These are phyloP conservation scores for Conops quadrifasciatus DNA, from an alignment of 2,888 invertebrate genomes.

Conservation along the genomic window DNA sequence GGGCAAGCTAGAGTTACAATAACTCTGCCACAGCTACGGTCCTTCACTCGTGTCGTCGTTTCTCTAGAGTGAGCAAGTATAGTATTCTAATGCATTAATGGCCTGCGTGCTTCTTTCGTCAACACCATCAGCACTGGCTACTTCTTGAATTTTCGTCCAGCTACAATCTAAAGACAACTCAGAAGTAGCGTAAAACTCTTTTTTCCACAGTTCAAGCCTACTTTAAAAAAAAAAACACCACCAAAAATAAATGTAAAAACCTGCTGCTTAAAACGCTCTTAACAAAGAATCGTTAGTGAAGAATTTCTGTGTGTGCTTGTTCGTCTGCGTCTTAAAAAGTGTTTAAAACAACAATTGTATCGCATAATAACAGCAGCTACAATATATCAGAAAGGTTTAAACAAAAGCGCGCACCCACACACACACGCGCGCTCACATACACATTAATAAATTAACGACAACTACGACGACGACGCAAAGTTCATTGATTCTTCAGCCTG, in stretches of 20 bases:
- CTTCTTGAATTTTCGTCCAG: neutral
- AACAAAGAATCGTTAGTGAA: conserved; percentile 10
- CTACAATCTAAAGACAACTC: neutral
- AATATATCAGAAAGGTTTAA: neutral
- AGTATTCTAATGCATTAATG: too few relatives aligned
- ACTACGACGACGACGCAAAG: conserved; percentile 38
- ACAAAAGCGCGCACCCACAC: conserved; percentile 23
- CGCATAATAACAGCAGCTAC: neutral
- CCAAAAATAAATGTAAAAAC: neutral
- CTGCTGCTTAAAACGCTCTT: neutral
- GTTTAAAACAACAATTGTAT: neutral
- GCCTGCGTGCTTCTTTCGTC: too few relatives aligned
- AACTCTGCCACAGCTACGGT: conserved; percentile 9
- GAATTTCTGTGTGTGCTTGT: conserved; percentile 27
- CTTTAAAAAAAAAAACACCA: neutral
- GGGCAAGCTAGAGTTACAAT: conserved; percentile 1
- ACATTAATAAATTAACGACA: too few relatives aligned
- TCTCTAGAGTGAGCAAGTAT: neutral
- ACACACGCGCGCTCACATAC: conserved; percentile 19
- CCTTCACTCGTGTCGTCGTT: neutral
- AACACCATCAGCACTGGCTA: neutral
- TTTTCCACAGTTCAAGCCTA: neutral
- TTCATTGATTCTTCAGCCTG: conserved; percentile 49
- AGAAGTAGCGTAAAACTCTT: neutral
- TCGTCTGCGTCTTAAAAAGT: conserved; percentile 2